phyloP scores from a whole-genome alignment of 1,140 invertebrate species.

The Meloidogyne floridensis region DNA sequence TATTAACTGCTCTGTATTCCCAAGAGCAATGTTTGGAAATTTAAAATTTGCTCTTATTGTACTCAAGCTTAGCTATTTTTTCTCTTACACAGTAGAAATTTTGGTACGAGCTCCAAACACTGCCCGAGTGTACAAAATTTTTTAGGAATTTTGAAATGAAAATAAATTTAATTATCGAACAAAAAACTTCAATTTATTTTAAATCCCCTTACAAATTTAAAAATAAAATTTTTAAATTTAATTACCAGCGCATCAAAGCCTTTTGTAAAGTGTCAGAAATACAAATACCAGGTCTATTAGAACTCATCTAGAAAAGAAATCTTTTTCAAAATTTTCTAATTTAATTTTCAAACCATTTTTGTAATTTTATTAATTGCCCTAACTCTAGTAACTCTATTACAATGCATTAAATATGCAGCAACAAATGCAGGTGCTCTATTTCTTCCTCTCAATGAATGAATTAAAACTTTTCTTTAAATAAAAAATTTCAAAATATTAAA shows the following conservation, averaged over 20 bases:
- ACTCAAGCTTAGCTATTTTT: too few species aligned
- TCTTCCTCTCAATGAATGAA: conserved; percentile 54
- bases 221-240: not conserved
- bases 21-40: too few species aligned
- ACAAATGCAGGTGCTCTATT: conserved; percentile 56
- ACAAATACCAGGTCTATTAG: conserved; percentile 48
- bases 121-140: too few species aligned
- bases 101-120: too few species aligned
- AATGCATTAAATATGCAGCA: conserved; percentile 55
- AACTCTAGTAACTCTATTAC: conserved; percentile 44
- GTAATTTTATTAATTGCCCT: conserved; percentile 52
- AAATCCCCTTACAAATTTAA: too few species aligned
- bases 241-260: conserved; percentile 54
- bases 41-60: too few species aligned
- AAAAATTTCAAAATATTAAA: conserved; percentile 6
- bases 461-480: conserved; percentile 45
- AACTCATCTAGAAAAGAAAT: conserved; percentile 45
- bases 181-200: too few species aligned
- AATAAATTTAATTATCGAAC: too few species aligned
- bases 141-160: too few species aligned
- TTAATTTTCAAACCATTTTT: conserved; percentile 39
- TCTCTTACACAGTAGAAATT: too few species aligned
- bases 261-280: conserved; percentile 59
- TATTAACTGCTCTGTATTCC: too few species aligned
- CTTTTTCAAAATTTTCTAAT: not conserved